Evolutionary conservation across 2,113 vertebrate genomes (phyloP).

Genomic region (Callipepla squamata): DNA sequence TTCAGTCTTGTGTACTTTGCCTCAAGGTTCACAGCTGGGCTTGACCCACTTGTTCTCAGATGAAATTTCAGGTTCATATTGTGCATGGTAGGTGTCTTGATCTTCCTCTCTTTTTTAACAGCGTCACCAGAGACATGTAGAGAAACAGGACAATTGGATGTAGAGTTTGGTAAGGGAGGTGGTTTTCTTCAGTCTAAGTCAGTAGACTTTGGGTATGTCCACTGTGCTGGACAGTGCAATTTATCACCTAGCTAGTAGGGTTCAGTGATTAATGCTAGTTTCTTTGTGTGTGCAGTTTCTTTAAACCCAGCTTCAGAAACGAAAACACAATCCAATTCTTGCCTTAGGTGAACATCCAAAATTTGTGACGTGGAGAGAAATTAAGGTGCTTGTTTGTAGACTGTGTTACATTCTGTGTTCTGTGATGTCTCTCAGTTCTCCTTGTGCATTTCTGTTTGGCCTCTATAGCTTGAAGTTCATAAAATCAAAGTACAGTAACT

Average conservation of each 20-base stretch:
- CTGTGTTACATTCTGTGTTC: not conserved
- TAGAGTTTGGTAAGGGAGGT: not conserved
- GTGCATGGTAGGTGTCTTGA: not conserved
- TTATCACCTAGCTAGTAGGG: not conserved
- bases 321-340: not conserved
- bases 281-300: not conserved
- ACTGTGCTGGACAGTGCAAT: not conserved
- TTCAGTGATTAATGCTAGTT: not conserved
- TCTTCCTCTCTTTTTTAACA: not conserved
- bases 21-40: not conserved
- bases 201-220: fast-evolving
- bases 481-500: not conserved
- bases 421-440: not conserved
- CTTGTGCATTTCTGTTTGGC: not conserved
- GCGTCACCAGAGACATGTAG: not conserved
- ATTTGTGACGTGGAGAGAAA: not conserved
- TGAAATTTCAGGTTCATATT: not conserved
- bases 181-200: not conserved
- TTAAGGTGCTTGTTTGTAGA: not conserved
- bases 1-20: not conserved
- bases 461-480: fast-evolving
- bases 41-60: not conserved
- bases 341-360: not conserved
- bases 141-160: not conserved
- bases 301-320: not conserved